These are phyloP conservation scores for Perizoma flavofasciatum DNA, from an alignment of 2,888 invertebrate species.

Conservation along the genomic window DNA sequence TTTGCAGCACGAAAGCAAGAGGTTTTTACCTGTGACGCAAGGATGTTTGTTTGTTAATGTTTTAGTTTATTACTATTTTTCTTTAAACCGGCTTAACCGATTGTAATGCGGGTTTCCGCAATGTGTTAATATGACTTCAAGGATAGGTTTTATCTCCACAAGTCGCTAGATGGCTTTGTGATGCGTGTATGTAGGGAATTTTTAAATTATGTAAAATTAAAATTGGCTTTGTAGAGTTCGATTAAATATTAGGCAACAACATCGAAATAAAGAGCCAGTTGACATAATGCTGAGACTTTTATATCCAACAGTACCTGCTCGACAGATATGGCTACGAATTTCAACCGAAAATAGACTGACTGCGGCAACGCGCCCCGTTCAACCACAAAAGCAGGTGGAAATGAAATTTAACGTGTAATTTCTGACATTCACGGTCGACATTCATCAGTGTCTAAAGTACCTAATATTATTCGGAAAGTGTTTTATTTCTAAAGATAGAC, in stretches of 20 bases:
- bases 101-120: no score
- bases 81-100: no score
- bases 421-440: constrained; percentile 26
- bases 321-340: constrained; percentile 29
- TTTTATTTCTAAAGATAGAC: constrained; percentile 29
- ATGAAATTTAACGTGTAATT: constrained; percentile 34
- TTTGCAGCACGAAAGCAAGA: neutral
- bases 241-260: neutral
- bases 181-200: no score
- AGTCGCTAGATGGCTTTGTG: no score
- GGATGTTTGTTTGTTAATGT: no score
- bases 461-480: neutral
- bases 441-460: constrained; percentile 25
- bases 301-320: constrained; percentile 17
- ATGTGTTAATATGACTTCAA: no score
- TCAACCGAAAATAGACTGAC: constrained; percentile 37
- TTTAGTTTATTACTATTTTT: no score
- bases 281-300: constrained; percentile 14
- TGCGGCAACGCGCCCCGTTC: constrained; percentile 22
- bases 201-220: no score
- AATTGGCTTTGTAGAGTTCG: no score
- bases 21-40: no score
- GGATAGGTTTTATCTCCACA: no score
- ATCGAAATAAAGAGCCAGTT: neutral
- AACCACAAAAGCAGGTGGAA: constrained; percentile 33